These are phyloP conservation scores for Heterotis niloticus DNA, from an alignment of 2,113 vertebrate genomes.

Conservation along the genomic window DNA sequence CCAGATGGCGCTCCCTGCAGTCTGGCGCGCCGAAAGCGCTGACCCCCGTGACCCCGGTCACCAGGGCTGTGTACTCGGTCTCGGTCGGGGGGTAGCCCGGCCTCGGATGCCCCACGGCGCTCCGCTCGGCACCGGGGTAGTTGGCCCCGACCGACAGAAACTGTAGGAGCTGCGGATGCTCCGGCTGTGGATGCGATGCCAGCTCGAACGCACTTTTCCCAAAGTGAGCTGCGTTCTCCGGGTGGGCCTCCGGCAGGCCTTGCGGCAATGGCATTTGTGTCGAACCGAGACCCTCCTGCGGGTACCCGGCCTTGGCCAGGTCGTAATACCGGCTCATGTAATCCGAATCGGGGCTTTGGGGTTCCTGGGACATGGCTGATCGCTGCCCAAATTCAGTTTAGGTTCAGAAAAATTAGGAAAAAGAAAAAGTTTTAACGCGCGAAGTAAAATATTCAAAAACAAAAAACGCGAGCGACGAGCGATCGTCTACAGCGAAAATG, in stretches of 20 bases:
- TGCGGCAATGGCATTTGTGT: conserved; percentile 30
- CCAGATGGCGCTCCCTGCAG: too few species aligned
- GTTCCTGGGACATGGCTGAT: conserved; percentile 4
- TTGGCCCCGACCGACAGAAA: conserved; percentile 21
- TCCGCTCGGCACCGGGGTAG: background rate
- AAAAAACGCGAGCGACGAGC: too few species aligned
- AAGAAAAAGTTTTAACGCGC: too few species aligned
- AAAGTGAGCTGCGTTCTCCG: conserved; percentile 28
- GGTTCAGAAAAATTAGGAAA: too few species aligned
- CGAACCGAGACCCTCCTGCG: conserved; percentile 31
- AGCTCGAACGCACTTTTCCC: conserved; percentile 9
- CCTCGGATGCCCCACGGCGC: background rate
- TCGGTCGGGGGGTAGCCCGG: conserved; percentile 22
- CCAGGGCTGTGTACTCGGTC: background rate
- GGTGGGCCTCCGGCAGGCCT: background rate
- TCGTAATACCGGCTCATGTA: background rate
- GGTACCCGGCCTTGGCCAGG: background rate
- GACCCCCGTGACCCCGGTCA: background rate
- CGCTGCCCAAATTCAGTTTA: background rate
- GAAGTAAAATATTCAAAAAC: too few species aligned
- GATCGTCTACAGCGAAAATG: too few species aligned
- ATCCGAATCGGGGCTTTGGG: conserved; percentile 6
- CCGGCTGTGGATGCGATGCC: conserved; percentile 23
- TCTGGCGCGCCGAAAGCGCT: too few species aligned
- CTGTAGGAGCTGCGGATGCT: conserved; percentile 26